Percentiles rank a stretch among this genome's conserved stretches.
Evolutionary conservation across 2,888 invertebrate genomes (phyloP).

Genomic region (Nemotelus nigrinus): DNA sequence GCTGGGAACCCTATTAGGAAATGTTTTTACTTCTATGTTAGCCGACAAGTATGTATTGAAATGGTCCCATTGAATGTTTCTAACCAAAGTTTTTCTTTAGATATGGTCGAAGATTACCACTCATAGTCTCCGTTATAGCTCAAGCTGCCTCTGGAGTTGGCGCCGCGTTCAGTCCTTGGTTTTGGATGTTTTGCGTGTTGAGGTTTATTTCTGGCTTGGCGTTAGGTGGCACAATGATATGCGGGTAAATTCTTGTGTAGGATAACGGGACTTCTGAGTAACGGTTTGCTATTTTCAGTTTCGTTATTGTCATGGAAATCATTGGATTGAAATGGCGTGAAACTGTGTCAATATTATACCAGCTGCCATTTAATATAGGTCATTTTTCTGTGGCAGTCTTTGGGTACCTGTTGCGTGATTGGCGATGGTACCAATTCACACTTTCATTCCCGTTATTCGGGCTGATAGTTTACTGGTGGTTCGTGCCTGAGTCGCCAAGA

Average conservation of each 20-base stretch:
- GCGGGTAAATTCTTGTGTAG: constrained; percentile 59
- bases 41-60: constrained; percentile 71
- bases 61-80: neutral
- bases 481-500: constrained; percentile 82
- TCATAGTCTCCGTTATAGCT: constrained; percentile 77
- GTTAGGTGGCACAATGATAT: constrained; percentile 86
- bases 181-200: constrained; percentile 71
- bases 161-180: constrained; percentile 77
- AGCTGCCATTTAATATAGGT: constrained; percentile 74
- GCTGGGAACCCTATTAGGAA: constrained; percentile 79
- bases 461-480: constrained; percentile 72
- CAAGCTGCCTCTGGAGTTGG: constrained; percentile 77
- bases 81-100: constrained; percentile 63
- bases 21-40: constrained; percentile 76
- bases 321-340: constrained; percentile 67
- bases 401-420: constrained; percentile 71
- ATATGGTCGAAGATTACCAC: constrained; percentile 78
- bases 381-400: constrained; percentile 71
- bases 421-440: constrained; percentile 72
- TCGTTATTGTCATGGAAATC: constrained; percentile 66
- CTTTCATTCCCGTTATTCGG: constrained; percentile 71
- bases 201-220: constrained; percentile 79
- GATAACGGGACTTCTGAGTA: neutral
- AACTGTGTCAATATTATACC: constrained; percentile 67
- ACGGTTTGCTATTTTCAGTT: constrained; percentile 61